Evolutionary conservation across 2,113 vertebrate genomes (phyloP), one percentile per base, ranked within the genome.

Genomic region (Ploceus nigricollis): DNA sequence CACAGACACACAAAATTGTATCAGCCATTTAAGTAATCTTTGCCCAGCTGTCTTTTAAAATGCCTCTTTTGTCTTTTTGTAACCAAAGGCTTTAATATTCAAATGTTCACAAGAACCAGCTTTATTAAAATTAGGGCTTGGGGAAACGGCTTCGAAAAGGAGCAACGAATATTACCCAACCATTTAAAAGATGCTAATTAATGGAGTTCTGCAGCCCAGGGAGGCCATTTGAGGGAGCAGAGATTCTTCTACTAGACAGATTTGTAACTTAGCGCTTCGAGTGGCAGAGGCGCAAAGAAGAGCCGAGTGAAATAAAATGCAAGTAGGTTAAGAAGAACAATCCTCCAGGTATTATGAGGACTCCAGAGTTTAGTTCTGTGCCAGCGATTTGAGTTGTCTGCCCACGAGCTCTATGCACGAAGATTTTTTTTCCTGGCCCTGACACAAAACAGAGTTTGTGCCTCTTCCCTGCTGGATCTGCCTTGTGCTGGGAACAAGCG

Each of bases 181-280:
- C 97, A 96, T 98, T 98, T 98, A 97, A 98, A 97, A 97, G 97
- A 98, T 98, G 97, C 98, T 98, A 98, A 98, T 98, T 98, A 98
- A 98, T 98, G 98, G 97, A 97, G 93, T 97, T 98, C 86, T 91
- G 97, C 97, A 97, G 96, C 97, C 97, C 96, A 98, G 63, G 93
- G 97, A 97, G 97, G 95, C 96, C 96, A 87, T 97, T 97, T 94
- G 72, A 96, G 45, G 47, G 81, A 96, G 95, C 65, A 76, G 95
- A 87, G 42, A 93, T 95, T 97, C 94, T 87, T 90, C 93, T 95
- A 70, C 87, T 28, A 96, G 94, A 75, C 80, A 97, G 94, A 94
- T 96, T 93, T 85, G 87, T 85, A 94, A 95, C 75, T 94, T 64
- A 85, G 95, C 6, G 1, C 51, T 92, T 83, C 47, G 1, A 94